Conservation (phyloP, 2,797 vertebrate species). For the Sandelia bainsii region DNA sequence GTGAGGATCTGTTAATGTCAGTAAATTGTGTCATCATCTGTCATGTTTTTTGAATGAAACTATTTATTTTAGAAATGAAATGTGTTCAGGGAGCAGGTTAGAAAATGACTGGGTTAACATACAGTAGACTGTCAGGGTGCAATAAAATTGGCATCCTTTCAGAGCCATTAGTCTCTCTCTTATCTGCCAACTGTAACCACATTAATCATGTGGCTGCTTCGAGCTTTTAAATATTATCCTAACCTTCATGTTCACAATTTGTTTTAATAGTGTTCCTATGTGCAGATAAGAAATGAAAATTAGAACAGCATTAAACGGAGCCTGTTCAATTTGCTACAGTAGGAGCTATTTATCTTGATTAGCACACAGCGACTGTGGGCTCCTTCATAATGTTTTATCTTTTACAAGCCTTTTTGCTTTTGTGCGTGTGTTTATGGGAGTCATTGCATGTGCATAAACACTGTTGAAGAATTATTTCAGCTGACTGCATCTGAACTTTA, state of each 20-base stretch:
- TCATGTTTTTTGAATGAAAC: neutral
- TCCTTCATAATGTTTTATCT: conserved; percentile 47
- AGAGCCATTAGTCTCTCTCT: conserved; percentile 51
- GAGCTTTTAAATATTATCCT: conserved; percentile 66
- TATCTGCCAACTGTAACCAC: conserved; percentile 57
- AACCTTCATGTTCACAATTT: conserved; percentile 58
- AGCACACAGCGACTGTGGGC: conserved; percentile 43
- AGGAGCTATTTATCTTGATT: conserved; percentile 65
- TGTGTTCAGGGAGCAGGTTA: conserved; percentile 1
- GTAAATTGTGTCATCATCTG: neutral
- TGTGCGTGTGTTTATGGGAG: conserved; percentile 7
- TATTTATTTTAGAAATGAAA: neutral
- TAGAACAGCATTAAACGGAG: conserved; percentile 57
- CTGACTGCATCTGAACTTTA: conserved; percentile 49
- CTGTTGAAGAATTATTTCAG: conserved; percentile 20
- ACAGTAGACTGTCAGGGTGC: conserved; percentile 1
- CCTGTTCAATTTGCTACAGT: conserved; percentile 55
- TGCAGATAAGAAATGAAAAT: conserved; percentile 65
- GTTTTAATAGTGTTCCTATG: conserved; percentile 43
- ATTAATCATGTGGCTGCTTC: conserved; percentile 63
- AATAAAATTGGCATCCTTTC: conserved; percentile 22
- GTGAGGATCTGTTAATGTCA: neutral
- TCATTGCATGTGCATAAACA: conserved; percentile 33
- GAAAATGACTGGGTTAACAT: neutral
- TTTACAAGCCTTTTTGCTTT: conserved; percentile 24